Conservation (phyloP, 2,888 invertebrate genomes). For the Dusona sp. region DNA sequence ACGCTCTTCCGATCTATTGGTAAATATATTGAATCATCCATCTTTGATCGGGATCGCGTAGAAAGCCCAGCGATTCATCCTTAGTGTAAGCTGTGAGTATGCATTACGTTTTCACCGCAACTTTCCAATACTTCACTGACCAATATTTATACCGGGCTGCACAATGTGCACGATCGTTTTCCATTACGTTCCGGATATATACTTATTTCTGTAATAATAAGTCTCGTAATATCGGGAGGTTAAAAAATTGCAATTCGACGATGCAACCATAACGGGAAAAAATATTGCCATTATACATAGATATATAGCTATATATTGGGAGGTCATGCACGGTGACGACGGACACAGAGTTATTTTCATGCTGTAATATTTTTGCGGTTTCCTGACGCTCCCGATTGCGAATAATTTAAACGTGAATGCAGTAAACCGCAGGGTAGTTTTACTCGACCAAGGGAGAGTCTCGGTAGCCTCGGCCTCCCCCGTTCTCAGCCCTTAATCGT, state of each 20-base stretch:
- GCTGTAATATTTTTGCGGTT: slow-evolving; percentile 82
- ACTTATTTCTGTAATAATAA: slow-evolving; percentile 44
- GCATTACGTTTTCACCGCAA: slow-evolving; percentile 60
- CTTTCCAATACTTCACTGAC: slow-evolving; percentile 61
- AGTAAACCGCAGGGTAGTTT: slow-evolving; percentile 68
- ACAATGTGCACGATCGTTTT: slow-evolving; percentile 19
- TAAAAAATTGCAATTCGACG: slow-evolving; percentile 37
- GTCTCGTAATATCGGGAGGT: slow-evolving; percentile 24
- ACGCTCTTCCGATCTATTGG: too few relatives aligned
- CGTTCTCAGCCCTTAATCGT: slow-evolving; percentile 9
- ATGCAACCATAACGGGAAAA: background rate
- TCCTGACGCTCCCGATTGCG: slow-evolving; percentile 72
- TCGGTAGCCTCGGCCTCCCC: slow-evolving; percentile 16
- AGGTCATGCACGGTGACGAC: slow-evolving; percentile 6
- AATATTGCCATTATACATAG: background rate
- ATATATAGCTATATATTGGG: slow-evolving; percentile 9
- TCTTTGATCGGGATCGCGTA: slow-evolving; percentile 82
- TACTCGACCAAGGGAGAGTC: slow-evolving; percentile 61
- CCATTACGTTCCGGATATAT: slow-evolving; percentile 26
- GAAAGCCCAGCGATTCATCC: slow-evolving; percentile 40
- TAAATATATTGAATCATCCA: slow-evolving; percentile 77
- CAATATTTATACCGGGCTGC: slow-evolving; percentile 33
- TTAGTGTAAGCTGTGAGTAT: slow-evolving; percentile 48
- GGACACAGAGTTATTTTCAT: slow-evolving; percentile 6
- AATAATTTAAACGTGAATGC: slow-evolving; percentile 82